These are phyloP conservation scores for Battus philenor DNA, from an alignment of 1,140 invertebrate genomes.

Conservation along the genomic window DNA sequence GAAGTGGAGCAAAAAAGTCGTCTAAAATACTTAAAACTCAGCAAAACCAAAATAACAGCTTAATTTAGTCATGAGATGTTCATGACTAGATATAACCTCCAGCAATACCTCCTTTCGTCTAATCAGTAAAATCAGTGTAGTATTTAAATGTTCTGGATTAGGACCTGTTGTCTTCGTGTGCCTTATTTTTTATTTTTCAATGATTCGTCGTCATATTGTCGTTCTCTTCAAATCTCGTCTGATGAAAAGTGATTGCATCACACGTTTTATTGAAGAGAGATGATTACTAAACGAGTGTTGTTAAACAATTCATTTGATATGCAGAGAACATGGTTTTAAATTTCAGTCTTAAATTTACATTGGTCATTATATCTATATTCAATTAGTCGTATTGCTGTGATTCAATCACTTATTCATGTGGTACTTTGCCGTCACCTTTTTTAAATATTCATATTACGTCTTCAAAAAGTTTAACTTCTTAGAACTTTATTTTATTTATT, in stretches of 20 bases:
- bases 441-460: no score
- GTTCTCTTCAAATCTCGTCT: slow-evolving; percentile 31
- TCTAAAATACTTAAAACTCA: no score
- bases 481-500: no score
- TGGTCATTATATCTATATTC: no score
- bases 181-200: slow-evolving; percentile 12
- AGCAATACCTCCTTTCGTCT: no score
- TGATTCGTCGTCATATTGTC: slow-evolving; percentile 13
- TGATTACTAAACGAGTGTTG: slow-evolving; percentile 4
- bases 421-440: slow-evolving; percentile 20
- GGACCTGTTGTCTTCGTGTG: slow-evolving; percentile 22
- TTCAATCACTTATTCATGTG: slow-evolving; percentile 36
- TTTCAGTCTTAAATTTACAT: no score
- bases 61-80: no score
- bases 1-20: no score
- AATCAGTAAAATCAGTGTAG: not conserved
- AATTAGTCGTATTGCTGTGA: slow-evolving; percentile 22
- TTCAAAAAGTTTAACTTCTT: no score
- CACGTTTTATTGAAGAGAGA: slow-evolving; percentile 12
- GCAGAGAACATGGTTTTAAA: not conserved
- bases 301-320: slow-evolving; percentile 1
- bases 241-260: slow-evolving; percentile 39
- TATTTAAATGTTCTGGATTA: slow-evolving; percentile 29
- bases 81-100: no score
- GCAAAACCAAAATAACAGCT: no score